Conservation (phyloP, 1,140 invertebrate genomes). For the Drosophila auraria region DNA sequence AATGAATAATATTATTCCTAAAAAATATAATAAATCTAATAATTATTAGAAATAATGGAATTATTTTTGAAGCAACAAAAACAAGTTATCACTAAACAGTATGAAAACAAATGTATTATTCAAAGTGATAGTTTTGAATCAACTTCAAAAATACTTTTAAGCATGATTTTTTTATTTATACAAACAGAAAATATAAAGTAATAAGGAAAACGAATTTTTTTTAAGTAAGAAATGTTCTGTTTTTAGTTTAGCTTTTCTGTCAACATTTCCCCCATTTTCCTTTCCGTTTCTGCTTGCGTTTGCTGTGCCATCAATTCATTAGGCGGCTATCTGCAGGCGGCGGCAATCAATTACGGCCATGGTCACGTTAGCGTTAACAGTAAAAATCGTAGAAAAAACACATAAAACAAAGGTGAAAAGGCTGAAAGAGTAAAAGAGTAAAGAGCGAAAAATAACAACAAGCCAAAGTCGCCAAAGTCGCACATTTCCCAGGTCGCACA, state of each 20-base stretch:
- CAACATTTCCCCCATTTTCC: not conserved
- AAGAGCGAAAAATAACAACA: not conserved
- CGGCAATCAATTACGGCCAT: slow-evolving; percentile 74
- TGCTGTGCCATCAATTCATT: slow-evolving; percentile 24
- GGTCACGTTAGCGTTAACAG: slow-evolving; percentile 55
- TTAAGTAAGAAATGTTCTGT: not conserved
- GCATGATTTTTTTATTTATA: too few relatives aligned
- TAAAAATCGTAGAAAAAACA: slow-evolving; percentile 19
- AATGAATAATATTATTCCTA: too few relatives aligned
- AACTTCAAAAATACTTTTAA: too few relatives aligned
- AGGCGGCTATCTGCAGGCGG: slow-evolving; percentile 41
- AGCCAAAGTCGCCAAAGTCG: slow-evolving; percentile 10
- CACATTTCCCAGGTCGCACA: slow-evolving; percentile 63
- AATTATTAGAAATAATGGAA: too few relatives aligned
- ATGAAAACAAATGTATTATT: too few relatives aligned
- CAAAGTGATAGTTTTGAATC: too few relatives aligned
- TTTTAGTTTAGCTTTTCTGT: not conserved
- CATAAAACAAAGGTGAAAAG: not conserved
- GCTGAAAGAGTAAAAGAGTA: slow-evolving; percentile 26
- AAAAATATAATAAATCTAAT: too few relatives aligned
- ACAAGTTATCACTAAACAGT: too few relatives aligned
- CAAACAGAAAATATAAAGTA: too few relatives aligned
- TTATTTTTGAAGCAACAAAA: too few relatives aligned
- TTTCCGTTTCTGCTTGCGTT: not conserved
- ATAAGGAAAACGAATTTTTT: too few relatives aligned